Base-by-base conservation (phyloP, 2,797 vertebrate species). In the Parotocinclus haroldoi region DNA sequence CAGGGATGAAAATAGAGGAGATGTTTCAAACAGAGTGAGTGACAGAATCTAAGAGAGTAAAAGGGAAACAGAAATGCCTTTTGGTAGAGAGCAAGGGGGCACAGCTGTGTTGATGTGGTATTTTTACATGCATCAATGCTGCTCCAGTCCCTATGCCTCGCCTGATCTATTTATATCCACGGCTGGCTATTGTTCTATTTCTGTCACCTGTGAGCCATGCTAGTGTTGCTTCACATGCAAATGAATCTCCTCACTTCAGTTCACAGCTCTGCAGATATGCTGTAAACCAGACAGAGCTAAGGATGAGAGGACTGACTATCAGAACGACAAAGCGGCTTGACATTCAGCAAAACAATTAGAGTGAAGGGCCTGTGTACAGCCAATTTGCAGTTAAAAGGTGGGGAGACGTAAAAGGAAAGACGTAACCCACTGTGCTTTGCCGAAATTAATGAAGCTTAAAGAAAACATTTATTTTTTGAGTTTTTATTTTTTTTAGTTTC, bases 111-210 rank as follows among this genome's bases (percentile, higher is more conserved):
- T 95, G 95, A 94, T 93, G 87, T 95, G 90, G n/a, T 99, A 98
- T 99, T 99, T 98, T 98, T 98, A 98, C 98, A 95, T 90, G 89
- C 96, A 95, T 98, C 95, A 95, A 94, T 94, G 93, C 93, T 92
- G 93, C 95, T 96, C 94, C 95, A 93, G 95, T 96, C 96, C 90
- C 93, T 84, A 87, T 86, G 93, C 94, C 90, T 89, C 86, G 92
- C 93, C 91, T 98, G 95, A 96, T 95, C 95, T 98, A 98, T 98
- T 98, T 99, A 94, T 98, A 96, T 94, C 93, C 93, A 81, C 89
- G 91, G 93, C 92, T 87, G 91, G 93, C 94, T 94, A 99, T 99
- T 99, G 96, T 99, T 99, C 96, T 98, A 97, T 98, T 98, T 96
- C 90, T 98, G 97, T 93, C 92, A 91, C 94, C 89, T 95, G 91